phyloP scores from a whole-genome alignment of 2,888 invertebrate species.

The Harmothoe impar region DNA sequence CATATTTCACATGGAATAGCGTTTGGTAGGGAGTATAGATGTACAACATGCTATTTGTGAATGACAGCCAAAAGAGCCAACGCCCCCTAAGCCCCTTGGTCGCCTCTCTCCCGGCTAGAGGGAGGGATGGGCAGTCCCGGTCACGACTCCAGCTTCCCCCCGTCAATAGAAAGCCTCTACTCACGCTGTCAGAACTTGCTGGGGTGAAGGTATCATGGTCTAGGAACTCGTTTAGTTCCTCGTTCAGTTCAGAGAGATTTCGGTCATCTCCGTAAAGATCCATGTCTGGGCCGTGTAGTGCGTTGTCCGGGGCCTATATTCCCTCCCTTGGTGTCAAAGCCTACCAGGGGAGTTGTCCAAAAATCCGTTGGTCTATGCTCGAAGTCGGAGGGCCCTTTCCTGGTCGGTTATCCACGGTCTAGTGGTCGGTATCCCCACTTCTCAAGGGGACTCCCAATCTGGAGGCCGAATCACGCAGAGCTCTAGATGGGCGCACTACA shows the following conservation, averaged over 20 bases:
- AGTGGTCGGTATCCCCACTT: not conserved
- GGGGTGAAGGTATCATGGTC: conserved; percentile 67
- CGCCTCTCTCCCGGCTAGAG: not conserved
- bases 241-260: conserved; percentile 67
- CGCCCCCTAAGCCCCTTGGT: not conserved
- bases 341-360: conserved; percentile 45
- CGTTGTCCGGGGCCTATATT: conserved; percentile 28
- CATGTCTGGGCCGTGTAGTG: conserved; percentile 56
- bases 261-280: conserved; percentile 68
- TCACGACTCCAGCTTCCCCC: conserved; percentile 1
- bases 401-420: not conserved
- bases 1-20: too few species aligned
- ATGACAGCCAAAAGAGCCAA: not conserved
- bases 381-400: conserved; percentile 47
- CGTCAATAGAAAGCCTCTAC: not conserved
- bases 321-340: conserved; percentile 37
- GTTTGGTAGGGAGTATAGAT: too few species aligned
- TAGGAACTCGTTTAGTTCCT: conserved; percentile 67
- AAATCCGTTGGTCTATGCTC: conserved; percentile 21
- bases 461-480: not conserved
- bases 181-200: conserved; percentile 60
- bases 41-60: not conserved
- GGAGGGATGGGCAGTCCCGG: conserved; percentile 2
- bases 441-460: not conserved
- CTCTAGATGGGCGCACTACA: not conserved